Evolutionary conservation across 2,113 vertebrate genomes (phyloP).

Genomic region (Atractosteus spatula): DNA sequence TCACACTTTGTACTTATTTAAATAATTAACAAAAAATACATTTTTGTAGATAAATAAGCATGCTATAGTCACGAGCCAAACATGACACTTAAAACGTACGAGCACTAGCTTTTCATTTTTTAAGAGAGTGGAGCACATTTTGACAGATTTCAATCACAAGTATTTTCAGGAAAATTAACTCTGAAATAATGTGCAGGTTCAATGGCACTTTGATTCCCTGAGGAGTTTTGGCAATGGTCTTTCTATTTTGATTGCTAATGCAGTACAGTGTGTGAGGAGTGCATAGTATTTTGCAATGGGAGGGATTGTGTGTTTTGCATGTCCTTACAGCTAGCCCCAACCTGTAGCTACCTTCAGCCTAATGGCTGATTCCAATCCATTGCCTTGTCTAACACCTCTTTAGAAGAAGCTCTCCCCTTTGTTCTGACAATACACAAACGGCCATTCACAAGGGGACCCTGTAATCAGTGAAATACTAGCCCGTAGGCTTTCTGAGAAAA

Average conservation of each 20-base stretch:
- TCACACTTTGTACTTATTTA: no score
- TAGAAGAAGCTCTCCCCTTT: constrained; percentile 70
- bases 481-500: constrained; percentile 60
- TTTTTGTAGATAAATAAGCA: no score
- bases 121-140: no score
- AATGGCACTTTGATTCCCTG: neutral
- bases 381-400: constrained; percentile 77
- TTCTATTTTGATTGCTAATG: neutral
- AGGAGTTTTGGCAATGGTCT: neutral
- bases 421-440: constrained; percentile 82
- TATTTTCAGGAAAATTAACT: no score
- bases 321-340: constrained; percentile 57
- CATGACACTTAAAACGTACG: no score
- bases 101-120: no score
- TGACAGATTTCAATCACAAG: no score
- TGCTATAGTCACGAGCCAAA: no score
- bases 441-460: constrained; percentile 75
- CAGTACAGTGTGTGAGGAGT: constrained; percentile 1
- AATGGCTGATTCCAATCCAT: constrained; percentile 73
- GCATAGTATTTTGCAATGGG: neutral
- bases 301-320: constrained; percentile 14
- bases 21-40: no score
- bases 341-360: constrained; percentile 67
- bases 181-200: no score
- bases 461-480: constrained; percentile 82